phyloP scores from a whole-genome alignment of 2,797 vertebrate species.

The Cossypha heuglini region DNA sequence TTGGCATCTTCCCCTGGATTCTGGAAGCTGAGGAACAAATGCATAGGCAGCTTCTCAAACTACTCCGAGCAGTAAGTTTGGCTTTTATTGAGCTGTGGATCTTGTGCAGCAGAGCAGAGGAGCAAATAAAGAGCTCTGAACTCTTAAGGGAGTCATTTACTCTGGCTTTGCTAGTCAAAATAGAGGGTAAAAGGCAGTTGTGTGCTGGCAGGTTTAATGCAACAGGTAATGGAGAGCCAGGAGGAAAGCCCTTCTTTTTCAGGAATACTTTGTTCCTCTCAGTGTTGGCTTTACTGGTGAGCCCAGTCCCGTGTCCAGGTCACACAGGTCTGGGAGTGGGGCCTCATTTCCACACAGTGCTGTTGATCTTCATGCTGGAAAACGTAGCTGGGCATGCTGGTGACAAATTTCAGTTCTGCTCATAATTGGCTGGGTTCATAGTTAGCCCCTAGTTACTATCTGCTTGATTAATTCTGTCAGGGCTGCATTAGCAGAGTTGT shows the following conservation, averaged over 20 bases:
- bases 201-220: neutral
- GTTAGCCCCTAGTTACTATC: slow-evolving; percentile 67
- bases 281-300: neutral
- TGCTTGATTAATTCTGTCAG: slow-evolving; percentile 79
- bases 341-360: slow-evolving; percentile 67
- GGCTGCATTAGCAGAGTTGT: slow-evolving; percentile 75
- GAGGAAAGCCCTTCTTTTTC: neutral
- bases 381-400: slow-evolving; percentile 71
- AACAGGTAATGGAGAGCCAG: neutral
- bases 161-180: neutral
- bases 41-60: neutral
- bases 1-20: neutral
- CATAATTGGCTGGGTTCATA: slow-evolving; percentile 72
- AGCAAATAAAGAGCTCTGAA: neutral
- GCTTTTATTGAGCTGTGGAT: neutral
- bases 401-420: slow-evolving; percentile 78
- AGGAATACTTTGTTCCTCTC: neutral
- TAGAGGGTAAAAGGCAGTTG: neutral
- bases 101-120: neutral
- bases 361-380: slow-evolving; percentile 77
- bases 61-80: neutral
- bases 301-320: neutral
- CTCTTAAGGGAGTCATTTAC: neutral
- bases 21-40: neutral
- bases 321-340: slow-evolving; percentile 50